Base-by-base conservation (phyloP, 2,888 invertebrate species). In the Zaprionus bogoriensis region DNA sequence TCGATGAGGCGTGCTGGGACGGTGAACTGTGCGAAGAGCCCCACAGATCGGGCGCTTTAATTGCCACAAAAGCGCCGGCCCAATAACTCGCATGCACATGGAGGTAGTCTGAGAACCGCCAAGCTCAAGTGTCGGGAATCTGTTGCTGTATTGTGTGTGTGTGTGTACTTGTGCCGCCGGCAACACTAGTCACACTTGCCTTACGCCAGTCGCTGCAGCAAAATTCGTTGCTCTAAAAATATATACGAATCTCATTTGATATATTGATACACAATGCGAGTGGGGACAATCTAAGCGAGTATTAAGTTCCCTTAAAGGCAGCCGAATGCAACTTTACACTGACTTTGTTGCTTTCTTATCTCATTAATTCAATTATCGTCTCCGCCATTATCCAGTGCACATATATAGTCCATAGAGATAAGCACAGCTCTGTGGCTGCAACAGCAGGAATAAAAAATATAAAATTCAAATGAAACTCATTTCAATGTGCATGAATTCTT, bases 1-100 rank as follows among this genome's bases (percentile, higher is more conserved):
- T 36, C 17, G 17, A 17, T 3, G 6, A 17, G 7, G 14, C 14
- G 7, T 36, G 30, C 30, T n/a, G n/a, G n/a, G n/a, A n/a, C n/a
- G n/a, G n/a, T n/a, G n/a, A n/a, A n/a, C n/a, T n/a, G n/a, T n/a
- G n/a, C n/a, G n/a, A n/a, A n/a, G n/a, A n/a, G n/a, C n/a, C n/a
- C n/a, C n/a, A n/a, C n/a, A n/a, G n/a, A n/a, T 59, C 53, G 59
- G 64, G 58, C 65, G 62, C 53, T 60, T 73, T 69, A 79, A 79
- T 78, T 79, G 85, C 69, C 39, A 82, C 82, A 85, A 85, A 79
- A 51, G 60, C 20, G 65, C 79, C 79, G 85, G 36, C 65, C 27
- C 42, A 39, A 68, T 53, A 57, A 62, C 39, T 38, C 48, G 32
- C 48, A 65, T 30, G 48, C 12, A 55, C n/a, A 28, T n/a, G 20